Conservation (phyloP, 2,113 vertebrate species). For the Machaerirhynchus nigripectus region DNA sequence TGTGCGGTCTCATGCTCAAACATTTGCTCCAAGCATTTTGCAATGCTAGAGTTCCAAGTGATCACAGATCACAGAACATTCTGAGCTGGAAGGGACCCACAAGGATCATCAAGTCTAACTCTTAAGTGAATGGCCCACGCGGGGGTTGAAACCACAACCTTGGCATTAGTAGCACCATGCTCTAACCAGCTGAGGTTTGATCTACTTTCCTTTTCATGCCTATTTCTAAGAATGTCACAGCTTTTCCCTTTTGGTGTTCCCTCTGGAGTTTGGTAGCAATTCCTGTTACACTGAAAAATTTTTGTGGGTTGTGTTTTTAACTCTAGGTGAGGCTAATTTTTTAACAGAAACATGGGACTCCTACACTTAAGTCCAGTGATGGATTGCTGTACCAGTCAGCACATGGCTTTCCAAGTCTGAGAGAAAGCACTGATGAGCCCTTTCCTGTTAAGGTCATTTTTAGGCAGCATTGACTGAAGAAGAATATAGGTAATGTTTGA, state of each 20-base stretch:
- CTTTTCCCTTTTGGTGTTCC: not conserved
- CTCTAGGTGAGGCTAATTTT: not conserved
- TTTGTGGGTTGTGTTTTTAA: not conserved
- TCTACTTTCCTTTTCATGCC: not conserved
- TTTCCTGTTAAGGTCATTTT: not conserved
- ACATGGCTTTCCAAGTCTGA: not conserved
- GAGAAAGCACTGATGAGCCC: not conserved
- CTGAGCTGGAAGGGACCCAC: not conserved
- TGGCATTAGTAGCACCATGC: not conserved
- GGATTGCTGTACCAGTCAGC: not conserved
- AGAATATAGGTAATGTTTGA: not conserved
- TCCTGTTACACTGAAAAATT: not conserved
- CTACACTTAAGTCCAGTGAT: not conserved
- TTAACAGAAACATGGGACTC: not conserved
- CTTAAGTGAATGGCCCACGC: not conserved
- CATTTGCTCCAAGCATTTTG: not conserved
- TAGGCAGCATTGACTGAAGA: not conserved
- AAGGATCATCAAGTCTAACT: not conserved
- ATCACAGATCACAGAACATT: not conserved
- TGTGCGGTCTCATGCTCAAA: not conserved
- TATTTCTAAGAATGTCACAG: not conserved
- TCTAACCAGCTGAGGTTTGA: not conserved
- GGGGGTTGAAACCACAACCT: not conserved
- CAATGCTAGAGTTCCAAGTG: rapidly evolving
- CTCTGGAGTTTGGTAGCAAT: not conserved